Conservation (phyloP, 2,888 invertebrate species). For the Andrena dorsata region DNA sequence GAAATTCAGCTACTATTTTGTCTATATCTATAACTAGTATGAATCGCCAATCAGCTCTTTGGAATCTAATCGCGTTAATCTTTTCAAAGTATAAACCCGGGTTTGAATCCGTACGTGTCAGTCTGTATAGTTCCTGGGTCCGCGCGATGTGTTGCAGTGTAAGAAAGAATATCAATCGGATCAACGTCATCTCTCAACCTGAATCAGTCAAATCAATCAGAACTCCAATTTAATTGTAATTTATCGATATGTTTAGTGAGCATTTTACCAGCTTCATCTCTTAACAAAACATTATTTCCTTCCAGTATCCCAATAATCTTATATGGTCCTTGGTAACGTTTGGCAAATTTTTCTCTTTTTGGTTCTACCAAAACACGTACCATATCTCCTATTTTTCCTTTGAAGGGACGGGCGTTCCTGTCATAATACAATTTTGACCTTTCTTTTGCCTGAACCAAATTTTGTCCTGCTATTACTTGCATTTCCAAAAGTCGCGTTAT, state of each 20-base stretch:
- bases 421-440: conserved; percentile 3
- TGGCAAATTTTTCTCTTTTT: too few relatives aligned
- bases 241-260: conserved; percentile 8
- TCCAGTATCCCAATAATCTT: too few relatives aligned
- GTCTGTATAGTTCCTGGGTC: not conserved
- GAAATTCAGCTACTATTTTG: not conserved
- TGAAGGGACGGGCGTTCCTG: not conserved
- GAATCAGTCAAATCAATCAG: not conserved
- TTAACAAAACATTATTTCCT: conserved; percentile 5
- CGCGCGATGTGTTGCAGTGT: not conserved
- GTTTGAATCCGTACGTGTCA: too few relatives aligned
- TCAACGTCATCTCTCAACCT: not conserved
- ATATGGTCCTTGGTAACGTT: too few relatives aligned
- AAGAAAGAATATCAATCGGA: not conserved
- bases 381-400: not conserved
- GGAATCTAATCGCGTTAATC: not conserved
- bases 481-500: not conserved
- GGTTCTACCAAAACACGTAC: too few relatives aligned
- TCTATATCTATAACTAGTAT: not conserved
- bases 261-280: not conserved
- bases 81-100: too few relatives aligned
- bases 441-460: not conserved
- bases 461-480: not conserved
- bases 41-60: not conserved
- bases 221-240: not conserved